Base-by-base conservation (phyloP, 2,797 vertebrate genomes). In the Monodelphis domestica region DNA sequence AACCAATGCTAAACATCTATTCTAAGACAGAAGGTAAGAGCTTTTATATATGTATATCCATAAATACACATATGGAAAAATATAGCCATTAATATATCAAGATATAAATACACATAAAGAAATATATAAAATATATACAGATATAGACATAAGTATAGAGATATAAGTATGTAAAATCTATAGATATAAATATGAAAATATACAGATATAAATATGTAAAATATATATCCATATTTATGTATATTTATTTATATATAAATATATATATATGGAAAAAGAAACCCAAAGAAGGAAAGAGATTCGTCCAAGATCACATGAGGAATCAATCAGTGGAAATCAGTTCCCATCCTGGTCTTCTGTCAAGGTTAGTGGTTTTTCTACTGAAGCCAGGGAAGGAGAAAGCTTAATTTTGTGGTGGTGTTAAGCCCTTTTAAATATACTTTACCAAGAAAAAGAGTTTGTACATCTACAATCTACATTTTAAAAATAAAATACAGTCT, bases 401-500 rank as follows among this genome's bases (percentile, higher is more conserved):
- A 57, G 94, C 87, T 93, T 89, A n/a, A 45, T 91, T 45, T 50
- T 50, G 38, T 45, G 14, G 33, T 70, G 70, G 15, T 26, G 7
- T 38, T 78, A 94, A 89, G 93, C 38, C 55, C 94, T 89, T 96
- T 91, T 38, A 5, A 89, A 94, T 70, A 89, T 94, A 53, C 50
- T 93, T 92, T 84, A 45, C 45, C 38, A 54, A 53, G 88, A 94
- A 90, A 95, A 89, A 92, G 96, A 97, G 87, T 30, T 91, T 5
- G 50, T 50, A 17, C 7, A 90, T 89, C 54, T 91, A 33, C 54
- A 95, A 10, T 78, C n/a, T 88, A 5, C 0, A 0, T 2, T 70
- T 84, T 84, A 84, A 94, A 87, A 93, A 95, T n/a, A n/a, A 95
- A 93, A 92, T 92, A n/a, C n/a, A 56, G 14, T 56, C 50, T 93